Conservation (phyloP, 2,797 vertebrate species). For the Spizella passerina region DNA sequence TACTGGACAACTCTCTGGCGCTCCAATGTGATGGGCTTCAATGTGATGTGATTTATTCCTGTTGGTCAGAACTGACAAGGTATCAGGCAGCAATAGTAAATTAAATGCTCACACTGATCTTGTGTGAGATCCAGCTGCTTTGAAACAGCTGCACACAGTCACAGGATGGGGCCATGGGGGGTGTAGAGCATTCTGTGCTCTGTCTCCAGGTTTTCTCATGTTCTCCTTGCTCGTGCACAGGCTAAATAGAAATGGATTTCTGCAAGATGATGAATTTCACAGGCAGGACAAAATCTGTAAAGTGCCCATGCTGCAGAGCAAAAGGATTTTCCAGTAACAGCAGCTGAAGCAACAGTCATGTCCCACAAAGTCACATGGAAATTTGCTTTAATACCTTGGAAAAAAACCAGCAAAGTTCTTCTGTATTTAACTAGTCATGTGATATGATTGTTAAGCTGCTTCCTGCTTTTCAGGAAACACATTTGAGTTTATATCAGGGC, state of each 20-base stretch:
- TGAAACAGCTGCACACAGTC: neutral
- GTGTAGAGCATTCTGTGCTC: neutral
- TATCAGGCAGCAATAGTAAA: neutral
- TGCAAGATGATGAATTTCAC: neutral
- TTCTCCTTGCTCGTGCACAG: neutral
- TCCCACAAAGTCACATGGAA: slow-evolving; percentile 23
- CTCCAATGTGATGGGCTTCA: neutral
- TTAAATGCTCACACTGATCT: neutral
- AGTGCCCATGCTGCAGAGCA: neutral
- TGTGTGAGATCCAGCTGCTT: neutral
- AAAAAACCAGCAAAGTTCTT: slow-evolving; percentile 1
- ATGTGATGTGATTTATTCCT: neutral
- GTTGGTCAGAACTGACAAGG: neutral
- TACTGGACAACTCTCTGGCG: neutral
- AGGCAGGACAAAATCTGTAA: neutral
- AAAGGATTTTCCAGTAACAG: neutral
- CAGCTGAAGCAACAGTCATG: neutral
- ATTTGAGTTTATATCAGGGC: neutral
- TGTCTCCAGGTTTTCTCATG: neutral
- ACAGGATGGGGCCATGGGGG: neutral
- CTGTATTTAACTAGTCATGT: slow-evolving; percentile 36
- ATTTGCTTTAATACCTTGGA: slow-evolving; percentile 22
- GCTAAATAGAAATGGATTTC: neutral
- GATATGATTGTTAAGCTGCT: slow-evolving; percentile 54
- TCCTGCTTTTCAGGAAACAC: slow-evolving; percentile 65